Conservation (phyloP, 1,140 invertebrate species). For the Callitettix versicolor region DNA sequence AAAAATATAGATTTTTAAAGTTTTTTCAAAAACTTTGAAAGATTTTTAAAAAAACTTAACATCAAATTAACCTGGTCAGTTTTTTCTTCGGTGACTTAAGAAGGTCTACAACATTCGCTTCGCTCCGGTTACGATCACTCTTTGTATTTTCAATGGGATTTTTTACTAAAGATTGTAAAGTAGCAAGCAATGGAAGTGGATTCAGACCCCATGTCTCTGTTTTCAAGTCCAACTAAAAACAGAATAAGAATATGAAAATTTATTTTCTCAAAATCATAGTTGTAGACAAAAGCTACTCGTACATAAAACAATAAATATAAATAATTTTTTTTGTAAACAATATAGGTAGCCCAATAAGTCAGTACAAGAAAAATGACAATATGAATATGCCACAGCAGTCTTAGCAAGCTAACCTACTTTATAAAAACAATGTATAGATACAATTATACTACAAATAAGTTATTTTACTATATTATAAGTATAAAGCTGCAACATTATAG, state of each 20-base stretch:
- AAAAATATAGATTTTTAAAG: background rate
- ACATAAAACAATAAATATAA: no score
- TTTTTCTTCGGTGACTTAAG: slow-evolving; percentile 39
- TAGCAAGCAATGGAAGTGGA: slow-evolving; percentile 45
- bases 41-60: background rate
- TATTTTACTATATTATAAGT: no score
- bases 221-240: slow-evolving; percentile 50
- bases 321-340: slow-evolving; percentile 5
- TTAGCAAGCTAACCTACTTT: no score
- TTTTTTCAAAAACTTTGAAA: background rate
- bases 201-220: slow-evolving; percentile 55
- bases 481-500: no score
- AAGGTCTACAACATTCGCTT: slow-evolving; percentile 31
- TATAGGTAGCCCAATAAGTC: no score
- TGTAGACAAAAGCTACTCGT: no score
- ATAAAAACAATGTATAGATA: no score
- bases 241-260: no score
- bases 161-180: slow-evolving; percentile 40
- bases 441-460: no score
- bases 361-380: no score
- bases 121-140: slow-evolving; percentile 25
- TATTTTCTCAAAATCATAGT: no score
- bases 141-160: background rate
- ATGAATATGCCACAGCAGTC: no score
- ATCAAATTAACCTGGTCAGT: slow-evolving; percentile 33